phyloP scores from a whole-genome alignment of 2,113 vertebrate genomes.

The Eonycteris spelaea region DNA sequence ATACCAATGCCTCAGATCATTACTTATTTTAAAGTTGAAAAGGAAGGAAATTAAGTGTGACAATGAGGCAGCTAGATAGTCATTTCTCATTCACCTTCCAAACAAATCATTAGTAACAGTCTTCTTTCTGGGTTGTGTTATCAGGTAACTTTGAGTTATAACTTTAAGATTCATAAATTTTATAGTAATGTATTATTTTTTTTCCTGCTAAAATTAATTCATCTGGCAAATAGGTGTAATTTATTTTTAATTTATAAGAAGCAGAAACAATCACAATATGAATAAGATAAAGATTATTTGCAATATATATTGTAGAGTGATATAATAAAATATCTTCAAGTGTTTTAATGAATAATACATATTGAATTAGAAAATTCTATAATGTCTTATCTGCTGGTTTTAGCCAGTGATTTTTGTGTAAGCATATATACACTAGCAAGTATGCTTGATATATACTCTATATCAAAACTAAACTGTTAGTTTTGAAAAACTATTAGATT shows the following conservation, averaged over 20 bases:
- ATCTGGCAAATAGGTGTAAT: background rate
- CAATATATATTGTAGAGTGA: background rate
- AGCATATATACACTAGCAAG: background rate
- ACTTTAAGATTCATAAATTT: background rate
- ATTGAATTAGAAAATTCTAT: background rate
- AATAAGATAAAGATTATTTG: background rate
- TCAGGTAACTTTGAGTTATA: background rate
- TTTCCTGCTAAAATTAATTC: background rate
- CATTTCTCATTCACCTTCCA: background rate
- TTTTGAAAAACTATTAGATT: background rate
- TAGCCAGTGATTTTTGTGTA: background rate
- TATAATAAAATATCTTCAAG: background rate
- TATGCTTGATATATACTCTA: background rate
- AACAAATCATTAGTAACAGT: background rate
- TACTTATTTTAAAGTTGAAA: constrained; percentile 33
- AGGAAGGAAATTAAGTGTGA: background rate
- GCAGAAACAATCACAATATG: background rate
- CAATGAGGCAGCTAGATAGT: background rate
- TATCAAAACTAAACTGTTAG: background rate
- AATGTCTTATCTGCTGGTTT: background rate
- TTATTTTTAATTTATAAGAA: background rate
- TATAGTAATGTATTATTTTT: background rate
- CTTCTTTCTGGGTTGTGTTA: background rate
- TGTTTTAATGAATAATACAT: background rate
- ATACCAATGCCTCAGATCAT: background rate